A percentile compares a stretch with the other conserved stretches of the same genome.
These are phyloP conservation scores for Gibbula magus DNA, from an alignment of 2,888 invertebrate genomes.

Conservation along the genomic window DNA sequence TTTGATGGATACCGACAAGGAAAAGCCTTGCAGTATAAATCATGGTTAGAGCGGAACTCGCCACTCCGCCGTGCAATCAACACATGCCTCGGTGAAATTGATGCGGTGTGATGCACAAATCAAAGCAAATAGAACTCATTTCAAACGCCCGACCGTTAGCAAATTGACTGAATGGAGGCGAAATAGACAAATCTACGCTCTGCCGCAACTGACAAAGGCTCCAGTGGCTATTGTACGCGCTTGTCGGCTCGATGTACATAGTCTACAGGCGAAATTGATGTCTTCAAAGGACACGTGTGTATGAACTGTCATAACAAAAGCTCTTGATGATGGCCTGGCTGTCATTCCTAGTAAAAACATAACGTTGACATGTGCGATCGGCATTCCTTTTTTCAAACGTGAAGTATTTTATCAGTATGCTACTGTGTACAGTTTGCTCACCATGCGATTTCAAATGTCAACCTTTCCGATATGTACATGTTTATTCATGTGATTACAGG, in stretches of 20 bases:
- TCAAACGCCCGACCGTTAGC: neutral
- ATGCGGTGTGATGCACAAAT: conserved; percentile 12
- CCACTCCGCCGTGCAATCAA: neutral
- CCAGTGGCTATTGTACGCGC: no score
- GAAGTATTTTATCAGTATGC: no score
- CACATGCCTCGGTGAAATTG: conserved; percentile 5
- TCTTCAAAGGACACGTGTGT: neutral
- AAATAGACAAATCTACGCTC: neutral
- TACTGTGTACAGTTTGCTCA: no score
- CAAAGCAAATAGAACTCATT: conserved; percentile 13
- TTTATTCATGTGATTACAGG: no score
- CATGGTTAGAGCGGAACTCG: neutral
- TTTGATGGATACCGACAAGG: conserved; percentile 6
- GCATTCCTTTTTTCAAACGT: no score
- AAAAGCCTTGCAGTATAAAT: neutral
- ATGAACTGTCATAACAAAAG: neutral
- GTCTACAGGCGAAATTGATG: no score
- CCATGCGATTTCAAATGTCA: no score
- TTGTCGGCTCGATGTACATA: no score
- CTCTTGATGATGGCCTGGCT: neutral
- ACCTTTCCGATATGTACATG: no score
- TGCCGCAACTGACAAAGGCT: no score
- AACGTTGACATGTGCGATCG: neutral
- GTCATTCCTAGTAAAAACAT: neutral
- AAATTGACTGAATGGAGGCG: neutral